These are phyloP conservation scores for Dione juno DNA, from an alignment of 2,888 invertebrate genomes.

Conservation along the genomic window DNA sequence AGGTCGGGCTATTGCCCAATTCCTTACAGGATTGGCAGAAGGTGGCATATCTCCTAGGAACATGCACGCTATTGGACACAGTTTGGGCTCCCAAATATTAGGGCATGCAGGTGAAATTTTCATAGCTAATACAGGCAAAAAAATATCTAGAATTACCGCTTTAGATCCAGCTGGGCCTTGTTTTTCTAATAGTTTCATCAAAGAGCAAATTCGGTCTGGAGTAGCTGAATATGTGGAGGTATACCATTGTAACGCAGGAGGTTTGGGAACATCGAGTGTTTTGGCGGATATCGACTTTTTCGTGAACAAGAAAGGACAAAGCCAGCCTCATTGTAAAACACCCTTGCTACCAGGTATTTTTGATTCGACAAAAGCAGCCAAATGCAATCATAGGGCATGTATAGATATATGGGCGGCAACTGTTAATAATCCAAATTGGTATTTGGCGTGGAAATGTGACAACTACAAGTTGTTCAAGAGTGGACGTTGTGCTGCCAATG, in stretches of 20 bases:
- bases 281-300: constrained; percentile 84
- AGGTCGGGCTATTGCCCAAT: constrained; percentile 65
- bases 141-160: constrained; percentile 67
- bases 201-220: constrained; percentile 77
- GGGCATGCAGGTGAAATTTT: constrained; percentile 67
- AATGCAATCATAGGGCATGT: constrained; percentile 71
- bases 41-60: constrained; percentile 64
- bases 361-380: constrained; percentile 69
- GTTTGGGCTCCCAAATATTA: constrained; percentile 73
- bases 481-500: constrained; percentile 59
- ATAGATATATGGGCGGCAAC: constrained; percentile 68
- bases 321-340: constrained; percentile 82
- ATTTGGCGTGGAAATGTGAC: constrained; percentile 66
- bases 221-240: constrained; percentile 85
- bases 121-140: constrained; percentile 57
- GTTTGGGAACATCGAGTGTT: constrained; percentile 75
- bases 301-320: constrained; percentile 82
- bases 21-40: constrained; percentile 57
- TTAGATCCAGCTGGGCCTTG: constrained; percentile 78
- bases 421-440: constrained; percentile 63
- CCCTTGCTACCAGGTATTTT: constrained; percentile 67
- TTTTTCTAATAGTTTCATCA: constrained; percentile 65
- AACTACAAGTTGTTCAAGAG: constrained; percentile 63
- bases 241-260: constrained; percentile 84
- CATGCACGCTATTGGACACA: constrained; percentile 75